Conservation (phyloP, 2,888 invertebrate species). For the Lypha dubia region DNA sequence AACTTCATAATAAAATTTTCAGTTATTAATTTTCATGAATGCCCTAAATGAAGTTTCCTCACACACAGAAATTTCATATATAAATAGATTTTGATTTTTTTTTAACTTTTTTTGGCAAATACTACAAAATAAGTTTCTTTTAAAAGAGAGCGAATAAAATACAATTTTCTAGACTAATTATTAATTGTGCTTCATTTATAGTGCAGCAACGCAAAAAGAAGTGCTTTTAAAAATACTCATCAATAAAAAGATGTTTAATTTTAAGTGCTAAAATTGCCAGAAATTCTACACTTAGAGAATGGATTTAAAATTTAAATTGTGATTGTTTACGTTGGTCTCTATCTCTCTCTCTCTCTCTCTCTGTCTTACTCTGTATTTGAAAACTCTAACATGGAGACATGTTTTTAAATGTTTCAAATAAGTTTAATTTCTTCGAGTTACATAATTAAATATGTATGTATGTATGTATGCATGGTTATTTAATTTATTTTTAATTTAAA, state of each 20-base stretch:
- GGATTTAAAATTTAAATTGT: not conserved
- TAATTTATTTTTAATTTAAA: not conserved
- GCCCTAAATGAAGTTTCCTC: slow-evolving; percentile 22
- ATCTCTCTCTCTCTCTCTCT: too few relatives aligned
- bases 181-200: slow-evolving; percentile 41
- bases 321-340: too few relatives aligned
- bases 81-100: slow-evolving; percentile 31
- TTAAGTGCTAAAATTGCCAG: not conserved
- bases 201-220: slow-evolving; percentile 15
- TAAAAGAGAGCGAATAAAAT: slow-evolving; percentile 14
- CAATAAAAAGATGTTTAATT: slow-evolving; percentile 26
- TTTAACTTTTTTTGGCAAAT: slow-evolving; percentile 49
- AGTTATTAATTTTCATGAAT: slow-evolving; percentile 28
- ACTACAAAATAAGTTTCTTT: slow-evolving; percentile 34
- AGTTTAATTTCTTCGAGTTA: not conserved
- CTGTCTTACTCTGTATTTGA: too few relatives aligned
- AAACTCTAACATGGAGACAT: too few relatives aligned
- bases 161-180: slow-evolving; percentile 52
- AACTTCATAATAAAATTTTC: not conserved
- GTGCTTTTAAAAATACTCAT: slow-evolving; percentile 34
- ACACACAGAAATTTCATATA: slow-evolving; percentile 16
- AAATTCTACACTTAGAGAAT: slow-evolving; percentile 4
- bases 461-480: too few relatives aligned
- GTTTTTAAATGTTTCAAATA: not conserved
- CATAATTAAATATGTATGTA: slow-evolving; percentile 1